Evolutionary conservation across 2,797 vertebrate genomes (phyloP).

Genomic region (Gallirallus australis): DNA sequence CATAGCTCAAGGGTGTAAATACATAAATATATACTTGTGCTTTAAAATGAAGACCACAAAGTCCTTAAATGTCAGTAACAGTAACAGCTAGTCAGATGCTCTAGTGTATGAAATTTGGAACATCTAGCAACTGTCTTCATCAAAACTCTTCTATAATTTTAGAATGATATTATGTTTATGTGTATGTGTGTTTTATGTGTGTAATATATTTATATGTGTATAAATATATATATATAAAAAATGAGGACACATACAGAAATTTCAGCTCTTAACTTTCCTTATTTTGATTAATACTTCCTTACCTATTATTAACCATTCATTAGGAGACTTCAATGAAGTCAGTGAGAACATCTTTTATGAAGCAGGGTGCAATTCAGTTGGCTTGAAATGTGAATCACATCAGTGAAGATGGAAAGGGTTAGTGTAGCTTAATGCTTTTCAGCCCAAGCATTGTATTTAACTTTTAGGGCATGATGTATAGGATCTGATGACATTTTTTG

Average conservation of each 20-base stretch:
- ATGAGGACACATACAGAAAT: background rate
- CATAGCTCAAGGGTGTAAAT: conserved; percentile 46
- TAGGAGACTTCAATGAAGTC: background rate
- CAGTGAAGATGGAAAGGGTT: background rate
- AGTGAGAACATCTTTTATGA: background rate
- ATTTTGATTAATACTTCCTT: background rate
- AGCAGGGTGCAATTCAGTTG: background rate
- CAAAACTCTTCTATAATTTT: background rate
- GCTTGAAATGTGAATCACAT: background rate
- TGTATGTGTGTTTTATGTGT: no score
- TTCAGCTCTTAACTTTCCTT: background rate
- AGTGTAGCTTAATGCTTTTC: background rate
- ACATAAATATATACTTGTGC: background rate
- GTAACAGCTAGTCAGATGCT: background rate
- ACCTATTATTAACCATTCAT: background rate
- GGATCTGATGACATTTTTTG: background rate
- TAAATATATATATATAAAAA: background rate
- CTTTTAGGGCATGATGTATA: background rate
- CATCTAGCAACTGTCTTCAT: background rate
- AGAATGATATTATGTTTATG: background rate
- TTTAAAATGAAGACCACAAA: conserved; percentile 33
- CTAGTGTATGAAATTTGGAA: background rate
- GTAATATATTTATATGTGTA: background rate
- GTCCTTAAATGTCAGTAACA: background rate
- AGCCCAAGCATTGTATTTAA: background rate